These are phyloP conservation scores for Hyles vespertilio DNA, from an alignment of 1,140 invertebrate genomes.

Conservation along the genomic window DNA sequence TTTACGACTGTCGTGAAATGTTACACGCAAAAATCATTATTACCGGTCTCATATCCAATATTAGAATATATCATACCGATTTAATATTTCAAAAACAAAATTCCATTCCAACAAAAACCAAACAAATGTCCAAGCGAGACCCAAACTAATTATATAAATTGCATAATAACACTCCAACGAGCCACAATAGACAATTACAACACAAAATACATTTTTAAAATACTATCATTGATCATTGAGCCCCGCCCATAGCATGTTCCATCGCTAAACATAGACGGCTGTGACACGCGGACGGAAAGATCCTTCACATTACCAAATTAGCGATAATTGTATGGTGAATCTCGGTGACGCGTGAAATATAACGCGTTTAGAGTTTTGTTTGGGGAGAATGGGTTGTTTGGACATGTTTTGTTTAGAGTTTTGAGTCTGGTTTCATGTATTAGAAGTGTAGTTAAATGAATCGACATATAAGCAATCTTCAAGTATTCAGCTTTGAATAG, in stretches of 20 bases:
- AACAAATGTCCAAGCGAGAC: too few relatives aligned
- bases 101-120: too few relatives aligned
- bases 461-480: too few relatives aligned
- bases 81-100: too few relatives aligned
- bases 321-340: conserved; percentile 32
- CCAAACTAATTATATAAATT: too few relatives aligned
- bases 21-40: too few relatives aligned
- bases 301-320: conserved; percentile 35
- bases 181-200: too few relatives aligned
- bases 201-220: conserved; percentile 1
- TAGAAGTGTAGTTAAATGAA: neutral
- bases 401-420: neutral
- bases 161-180: too few relatives aligned
- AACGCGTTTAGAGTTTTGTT: neutral
- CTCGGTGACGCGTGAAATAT: conserved; percentile 26
- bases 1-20: too few relatives aligned
- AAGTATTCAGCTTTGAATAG: too few relatives aligned
- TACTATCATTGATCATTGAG: neutral
- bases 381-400: neutral
- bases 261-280: conserved; percentile 24
- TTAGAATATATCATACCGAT: too few relatives aligned
- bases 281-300: conserved; percentile 34
- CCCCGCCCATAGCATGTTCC: conserved; percentile 31
- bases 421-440: neutral
- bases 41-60: too few relatives aligned